Percentiles rank a stretch among this genome's conserved stretches.
Evolutionary conservation across 2,797 vertebrate species (phyloP).

Genomic region (Semotilus atromaculatus): DNA sequence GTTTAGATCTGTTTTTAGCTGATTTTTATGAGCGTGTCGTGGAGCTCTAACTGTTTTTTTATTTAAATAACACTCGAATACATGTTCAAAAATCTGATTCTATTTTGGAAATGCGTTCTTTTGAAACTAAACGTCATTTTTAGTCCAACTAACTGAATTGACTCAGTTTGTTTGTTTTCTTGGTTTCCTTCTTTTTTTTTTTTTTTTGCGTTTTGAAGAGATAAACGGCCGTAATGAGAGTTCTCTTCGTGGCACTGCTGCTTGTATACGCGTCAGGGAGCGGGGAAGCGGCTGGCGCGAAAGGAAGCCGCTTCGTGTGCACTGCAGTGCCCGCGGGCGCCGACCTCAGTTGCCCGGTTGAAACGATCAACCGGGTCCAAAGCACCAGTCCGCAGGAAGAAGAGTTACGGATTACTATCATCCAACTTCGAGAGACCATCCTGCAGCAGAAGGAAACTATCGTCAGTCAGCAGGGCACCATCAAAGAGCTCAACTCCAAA

Average conservation of each 20-base stretch:
- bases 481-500: slow-evolving; percentile 94
- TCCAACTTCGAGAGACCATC: slow-evolving; percentile 94
- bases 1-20: not conserved
- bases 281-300: slow-evolving; percentile 67
- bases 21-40: not conserved
- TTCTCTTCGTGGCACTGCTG: slow-evolving; percentile 74
- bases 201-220: not conserved
- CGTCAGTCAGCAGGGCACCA: slow-evolving; percentile 90
- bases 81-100: not conserved
- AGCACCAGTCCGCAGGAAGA: slow-evolving; percentile 85
- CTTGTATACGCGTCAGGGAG: slow-evolving; percentile 69
- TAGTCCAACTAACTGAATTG: slow-evolving; percentile 26
- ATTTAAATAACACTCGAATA: not conserved
- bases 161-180: not conserved
- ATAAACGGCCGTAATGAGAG: slow-evolving; percentile 76
- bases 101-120: not conserved
- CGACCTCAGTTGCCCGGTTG: slow-evolving; percentile 84
- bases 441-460: slow-evolving; percentile 96
- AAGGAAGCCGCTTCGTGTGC: slow-evolving; percentile 91
- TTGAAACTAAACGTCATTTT: not conserved
- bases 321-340: slow-evolving; percentile 88
- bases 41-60: not conserved
- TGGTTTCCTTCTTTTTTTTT: not conserved
- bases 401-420: slow-evolving; percentile 87
- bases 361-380: slow-evolving; percentile 79